phyloP scores from a whole-genome alignment of 1,140 invertebrate species.

The Piezodorus guildinii region DNA sequence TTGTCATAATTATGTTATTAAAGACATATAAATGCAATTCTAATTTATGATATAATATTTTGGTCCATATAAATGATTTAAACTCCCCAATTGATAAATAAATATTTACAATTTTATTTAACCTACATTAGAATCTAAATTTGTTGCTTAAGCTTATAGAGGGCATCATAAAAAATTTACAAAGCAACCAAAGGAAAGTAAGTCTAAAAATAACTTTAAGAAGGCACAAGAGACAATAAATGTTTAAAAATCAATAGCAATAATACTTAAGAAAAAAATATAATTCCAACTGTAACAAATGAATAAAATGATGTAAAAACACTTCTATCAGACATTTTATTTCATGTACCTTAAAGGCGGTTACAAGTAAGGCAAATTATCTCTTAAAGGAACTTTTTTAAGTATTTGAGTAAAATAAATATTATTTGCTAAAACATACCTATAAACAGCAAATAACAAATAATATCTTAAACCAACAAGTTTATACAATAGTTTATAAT shows the following conservation, averaged over 20 bases:
- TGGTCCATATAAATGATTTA: constrained; percentile 19
- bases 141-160: neutral
- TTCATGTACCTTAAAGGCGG: constrained; percentile 24
- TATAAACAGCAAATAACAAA: constrained; percentile 5
- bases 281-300: constrained; percentile 2
- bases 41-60: constrained; percentile 20
- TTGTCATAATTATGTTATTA: neutral
- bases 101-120: constrained; percentile 1
- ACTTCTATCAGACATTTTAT: neutral
- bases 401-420: constrained; percentile 8
- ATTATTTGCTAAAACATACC: constrained; percentile 3
- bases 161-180: constrained; percentile 12
- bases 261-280: neutral
- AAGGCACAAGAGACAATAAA: constrained; percentile 20
- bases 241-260: neutral
- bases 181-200: constrained; percentile 8
- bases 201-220: constrained; percentile 1
- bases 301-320: neutral
- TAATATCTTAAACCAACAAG: neutral
- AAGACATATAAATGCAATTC: neutral
- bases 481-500: neutral
- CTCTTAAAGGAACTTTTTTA: constrained; percentile 25
- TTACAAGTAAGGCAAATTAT: constrained; percentile 26
- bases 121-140: neutral
- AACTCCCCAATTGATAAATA: constrained; percentile 20